Conservation (phyloP, 1,140 invertebrate species). For the Dendroctonus ponderosae region DNA sequence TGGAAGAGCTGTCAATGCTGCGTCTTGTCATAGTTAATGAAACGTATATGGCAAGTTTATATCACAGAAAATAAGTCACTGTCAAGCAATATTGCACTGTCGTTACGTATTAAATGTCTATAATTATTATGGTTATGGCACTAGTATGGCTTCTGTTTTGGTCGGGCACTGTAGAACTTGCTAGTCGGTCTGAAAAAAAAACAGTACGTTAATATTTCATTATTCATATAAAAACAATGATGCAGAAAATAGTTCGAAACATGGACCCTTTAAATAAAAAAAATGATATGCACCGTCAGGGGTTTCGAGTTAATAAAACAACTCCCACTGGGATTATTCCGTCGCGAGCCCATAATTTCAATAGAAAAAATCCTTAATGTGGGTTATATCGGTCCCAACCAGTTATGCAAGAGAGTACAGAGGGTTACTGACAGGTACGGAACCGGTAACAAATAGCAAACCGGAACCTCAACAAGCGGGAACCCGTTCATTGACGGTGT, state of each 20-base stretch:
- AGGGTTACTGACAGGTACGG: slow-evolving; percentile 2
- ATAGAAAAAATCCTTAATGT: too few species aligned
- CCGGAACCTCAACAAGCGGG: slow-evolving; percentile 28
- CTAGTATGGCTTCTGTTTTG: slow-evolving; percentile 43
- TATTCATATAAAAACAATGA: too few species aligned
- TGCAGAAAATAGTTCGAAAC: too few species aligned
- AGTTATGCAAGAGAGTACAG: background rate
- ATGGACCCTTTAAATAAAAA: too few species aligned
- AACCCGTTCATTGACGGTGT: slow-evolving; percentile 2
- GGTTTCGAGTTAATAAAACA: too few species aligned
- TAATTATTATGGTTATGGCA: slow-evolving; percentile 42
- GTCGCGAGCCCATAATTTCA: too few species aligned
- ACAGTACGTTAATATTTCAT: background rate
- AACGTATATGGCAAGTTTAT: slow-evolving; percentile 39
- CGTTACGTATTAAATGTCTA: slow-evolving; percentile 43
- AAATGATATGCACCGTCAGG: too few species aligned
- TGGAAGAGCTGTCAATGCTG: slow-evolving; percentile 42
- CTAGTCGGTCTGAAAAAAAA: slow-evolving; percentile 31
- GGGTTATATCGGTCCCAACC: too few species aligned
- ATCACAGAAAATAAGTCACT: slow-evolving; percentile 47
- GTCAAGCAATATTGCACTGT: slow-evolving; percentile 47
- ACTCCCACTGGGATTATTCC: too few species aligned
- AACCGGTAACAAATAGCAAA: slow-evolving; percentile 33
- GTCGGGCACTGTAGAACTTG: slow-evolving; percentile 19
- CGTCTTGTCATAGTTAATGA: slow-evolving; percentile 46